Evolutionary conservation across 2,113 vertebrate genomes (phyloP), one percentile per base, ranked within the genome.

Genomic region (Scopus umbretta): DNA sequence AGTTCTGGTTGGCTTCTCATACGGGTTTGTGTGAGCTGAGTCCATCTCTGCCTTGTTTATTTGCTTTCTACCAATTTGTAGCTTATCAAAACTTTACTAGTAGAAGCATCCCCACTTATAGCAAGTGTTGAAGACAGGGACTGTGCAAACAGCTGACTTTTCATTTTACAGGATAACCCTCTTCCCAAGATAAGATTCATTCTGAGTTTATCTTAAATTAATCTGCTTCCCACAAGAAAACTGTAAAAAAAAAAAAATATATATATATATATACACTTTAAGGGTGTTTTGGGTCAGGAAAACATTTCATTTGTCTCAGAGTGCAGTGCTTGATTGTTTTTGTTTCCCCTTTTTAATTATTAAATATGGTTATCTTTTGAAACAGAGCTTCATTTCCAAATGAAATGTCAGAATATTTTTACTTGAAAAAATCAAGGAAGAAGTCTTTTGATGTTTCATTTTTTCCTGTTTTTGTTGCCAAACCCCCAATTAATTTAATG

Each of bases 301-400:
- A 95, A 75, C 4, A n/a, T 80, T 56, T 89, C 42, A 21, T 84
- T 73, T 84, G 30, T 43, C 84, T 96, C 87, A 56, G 56, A 66
- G 22, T 34, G 38, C 29, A 75, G 38, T 53, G 40, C 29, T 72
- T 56, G 32, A 38, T 61, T 81, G 26, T 3, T 59, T 62, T 49
- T 47, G 6, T 36, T 85, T 74, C 34, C 11, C 6, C 12, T 63
- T 88, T 91, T 94, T 55, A 94, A 81, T 91, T 94, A 82, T 90
- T 95, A 75, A 96, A 79, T 68, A 27, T 13, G 14, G 47, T 20
- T 80, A 32, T 72, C 73, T 90, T 91, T 79, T 75, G 78, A 91
- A 81, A 79, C 30, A n/a, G 61, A 87, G 25, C 76, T 90, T 95
- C 86, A 36, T 88, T 95, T 68, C 65, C 53, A 87, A 68, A 72